Percentiles rank a stretch among this genome's conserved stretches.
Conservation (phyloP, 1,140 invertebrate species). For the Protaetia brevitarsis region DNA sequence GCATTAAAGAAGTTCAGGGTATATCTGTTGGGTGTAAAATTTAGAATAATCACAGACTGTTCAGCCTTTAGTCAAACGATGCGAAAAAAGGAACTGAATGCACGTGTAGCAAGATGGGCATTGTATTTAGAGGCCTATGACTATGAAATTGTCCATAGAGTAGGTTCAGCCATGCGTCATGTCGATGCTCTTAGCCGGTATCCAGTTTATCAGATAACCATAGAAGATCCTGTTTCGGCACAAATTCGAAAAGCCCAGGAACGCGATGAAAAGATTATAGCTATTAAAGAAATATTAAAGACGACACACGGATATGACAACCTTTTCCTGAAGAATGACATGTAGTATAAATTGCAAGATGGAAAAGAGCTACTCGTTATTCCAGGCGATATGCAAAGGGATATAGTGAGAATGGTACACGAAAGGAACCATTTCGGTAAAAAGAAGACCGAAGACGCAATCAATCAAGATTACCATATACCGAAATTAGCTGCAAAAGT, state of each 20-base stretch:
- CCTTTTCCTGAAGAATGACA: conserved; percentile 32
- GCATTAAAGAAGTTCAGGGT: conserved; percentile 36
- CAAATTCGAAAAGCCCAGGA: conserved; percentile 10
- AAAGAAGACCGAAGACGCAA: not conserved
- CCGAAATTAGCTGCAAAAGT: not conserved
- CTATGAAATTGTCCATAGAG: conserved; percentile 42
- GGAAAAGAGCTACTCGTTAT: conserved; percentile 31
- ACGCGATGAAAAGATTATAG: not conserved
- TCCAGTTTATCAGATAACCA: conserved; percentile 3
- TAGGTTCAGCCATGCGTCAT: conserved; percentile 46
- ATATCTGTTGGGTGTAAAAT: conserved; percentile 44
- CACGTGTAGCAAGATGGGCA: conserved; percentile 44
- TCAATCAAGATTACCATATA: not conserved
- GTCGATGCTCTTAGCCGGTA: conserved; percentile 41
- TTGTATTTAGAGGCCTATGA: conserved; percentile 42
- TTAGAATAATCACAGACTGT: conserved; percentile 41
- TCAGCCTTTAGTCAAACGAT: conserved; percentile 46
- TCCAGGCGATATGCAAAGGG: conserved; percentile 26
- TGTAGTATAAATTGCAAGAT: conserved; percentile 31
- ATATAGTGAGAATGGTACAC: conserved; percentile 32
- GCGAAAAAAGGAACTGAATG: conserved; percentile 44
- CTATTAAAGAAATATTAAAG: conserved; percentile 20
- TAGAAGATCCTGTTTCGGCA: not conserved
- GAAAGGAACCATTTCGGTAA: conserved; percentile 34
- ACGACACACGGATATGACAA: conserved; percentile 20